phyloP scores from a whole-genome alignment of 2,113 vertebrate genomes.

The Piaya cayana region DNA sequence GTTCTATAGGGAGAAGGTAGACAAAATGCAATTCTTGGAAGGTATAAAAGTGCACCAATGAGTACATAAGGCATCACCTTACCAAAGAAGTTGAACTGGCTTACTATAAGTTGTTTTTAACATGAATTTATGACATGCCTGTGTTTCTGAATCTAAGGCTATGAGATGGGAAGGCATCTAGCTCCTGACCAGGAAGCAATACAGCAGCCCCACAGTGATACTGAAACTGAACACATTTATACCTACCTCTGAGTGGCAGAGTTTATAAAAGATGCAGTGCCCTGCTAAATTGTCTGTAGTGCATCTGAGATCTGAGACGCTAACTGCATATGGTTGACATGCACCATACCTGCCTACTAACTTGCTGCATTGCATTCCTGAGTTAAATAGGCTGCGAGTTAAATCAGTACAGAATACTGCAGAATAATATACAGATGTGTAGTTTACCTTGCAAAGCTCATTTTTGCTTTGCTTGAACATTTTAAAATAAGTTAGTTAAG shows the following conservation, averaged over 20 bases:
- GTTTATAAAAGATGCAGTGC: neutral
- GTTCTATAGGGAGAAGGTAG: neutral
- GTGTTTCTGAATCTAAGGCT: neutral
- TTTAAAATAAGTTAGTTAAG: neutral
- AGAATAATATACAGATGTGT: neutral
- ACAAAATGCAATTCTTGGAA: neutral
- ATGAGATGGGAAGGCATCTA: neutral
- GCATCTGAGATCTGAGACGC: neutral
- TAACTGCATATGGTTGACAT: neutral
- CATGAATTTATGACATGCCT: neutral
- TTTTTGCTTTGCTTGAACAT: neutral
- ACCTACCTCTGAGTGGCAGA: neutral
- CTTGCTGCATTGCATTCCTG: neutral
- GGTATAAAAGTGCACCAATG: neutral
- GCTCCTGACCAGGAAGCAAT: neutral
- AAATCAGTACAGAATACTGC: neutral
- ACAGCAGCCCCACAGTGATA: neutral
- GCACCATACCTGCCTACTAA: neutral
- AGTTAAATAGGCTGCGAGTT: neutral
- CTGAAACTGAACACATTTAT: slow-evolving; percentile 1
- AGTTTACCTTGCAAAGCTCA: neutral
- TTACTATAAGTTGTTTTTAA: neutral
- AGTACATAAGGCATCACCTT: neutral
- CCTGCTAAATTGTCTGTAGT: neutral
- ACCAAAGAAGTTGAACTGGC: neutral